phyloP scores from a whole-genome alignment of 1,140 invertebrate species.

The Eupristina koningsbergeri region DNA sequence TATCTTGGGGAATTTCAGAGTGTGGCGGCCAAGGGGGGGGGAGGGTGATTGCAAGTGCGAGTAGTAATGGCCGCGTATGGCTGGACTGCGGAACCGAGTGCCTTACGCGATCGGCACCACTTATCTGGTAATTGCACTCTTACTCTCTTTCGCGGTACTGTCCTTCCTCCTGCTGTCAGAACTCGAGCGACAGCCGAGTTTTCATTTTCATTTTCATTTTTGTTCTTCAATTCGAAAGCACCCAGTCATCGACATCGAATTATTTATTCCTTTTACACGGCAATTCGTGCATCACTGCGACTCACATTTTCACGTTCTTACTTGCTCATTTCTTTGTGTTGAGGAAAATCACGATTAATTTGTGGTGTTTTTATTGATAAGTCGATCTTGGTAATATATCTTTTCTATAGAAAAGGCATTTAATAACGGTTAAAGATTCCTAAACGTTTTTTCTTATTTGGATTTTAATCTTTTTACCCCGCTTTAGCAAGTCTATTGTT shows the following conservation, averaged over 20 bases:
- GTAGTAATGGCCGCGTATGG: constrained; percentile 36
- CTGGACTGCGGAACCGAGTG: constrained; percentile 46
- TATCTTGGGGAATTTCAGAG: not conserved
- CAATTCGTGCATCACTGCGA: too few species aligned
- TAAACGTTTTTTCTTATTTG: not conserved
- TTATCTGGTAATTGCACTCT: constrained; percentile 12
- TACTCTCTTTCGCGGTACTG: constrained; percentile 20
- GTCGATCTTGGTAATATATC: not conserved
- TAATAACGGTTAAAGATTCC: not conserved
- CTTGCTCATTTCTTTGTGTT: not conserved
- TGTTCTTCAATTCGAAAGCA: not conserved
- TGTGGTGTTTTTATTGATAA: not conserved
- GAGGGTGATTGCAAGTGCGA: not conserved
- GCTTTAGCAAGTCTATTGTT: not conserved
- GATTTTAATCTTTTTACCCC: not conserved
- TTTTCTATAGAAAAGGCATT: not conserved
- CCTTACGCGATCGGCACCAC: not conserved
- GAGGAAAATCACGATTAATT: not conserved
- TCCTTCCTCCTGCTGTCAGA: not conserved
- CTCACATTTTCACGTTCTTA: not conserved
- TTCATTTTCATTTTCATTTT: not conserved
- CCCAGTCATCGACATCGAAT: not conserved
- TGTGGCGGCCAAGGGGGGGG: not conserved
- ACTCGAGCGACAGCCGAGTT: not conserved
- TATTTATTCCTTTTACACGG: not conserved